Conservation (phyloP, 1,140 invertebrate genomes). For the Philotrypesis tridentata region DNA sequence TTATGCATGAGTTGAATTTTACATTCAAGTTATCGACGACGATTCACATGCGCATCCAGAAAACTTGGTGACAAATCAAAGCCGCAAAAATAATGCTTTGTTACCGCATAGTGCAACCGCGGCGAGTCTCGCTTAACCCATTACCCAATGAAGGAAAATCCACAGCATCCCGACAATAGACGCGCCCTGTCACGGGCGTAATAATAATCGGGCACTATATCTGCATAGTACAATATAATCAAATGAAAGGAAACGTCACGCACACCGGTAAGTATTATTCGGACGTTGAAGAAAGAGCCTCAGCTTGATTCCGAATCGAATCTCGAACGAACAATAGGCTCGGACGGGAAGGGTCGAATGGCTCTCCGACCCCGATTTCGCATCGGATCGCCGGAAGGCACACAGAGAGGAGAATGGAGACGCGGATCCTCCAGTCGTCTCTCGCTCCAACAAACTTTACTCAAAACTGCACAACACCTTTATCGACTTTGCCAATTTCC, state of each 20-base stretch:
- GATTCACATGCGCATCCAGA: no score
- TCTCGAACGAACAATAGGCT: constrained; percentile 14
- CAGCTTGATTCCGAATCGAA: neutral
- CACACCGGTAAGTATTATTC: constrained; percentile 32
- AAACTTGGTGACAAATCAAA: no score
- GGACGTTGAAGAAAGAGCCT: neutral
- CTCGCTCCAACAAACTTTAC: constrained; percentile 24
- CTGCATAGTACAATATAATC: no score
- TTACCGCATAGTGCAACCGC: no score
- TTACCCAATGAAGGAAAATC: neutral
- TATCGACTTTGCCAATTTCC: constrained; percentile 33
- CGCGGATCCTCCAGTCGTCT: neutral
- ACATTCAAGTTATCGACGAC: no score
- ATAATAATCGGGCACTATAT: no score
- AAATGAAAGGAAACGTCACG: constrained; percentile 29
- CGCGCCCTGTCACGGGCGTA: neutral
- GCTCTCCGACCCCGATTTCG: constrained; percentile 40
- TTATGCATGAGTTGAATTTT: no score
- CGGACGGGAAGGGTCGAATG: neutral
- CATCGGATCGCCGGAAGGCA: constrained; percentile 24
- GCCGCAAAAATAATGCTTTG: no score
- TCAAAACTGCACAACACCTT: constrained; percentile 36
- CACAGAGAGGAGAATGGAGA: neutral
- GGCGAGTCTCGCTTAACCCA: neutral
- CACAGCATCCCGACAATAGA: neutral